Conservation (phyloP, 2,888 invertebrate species). For the Tribolium freemani region DNA sequence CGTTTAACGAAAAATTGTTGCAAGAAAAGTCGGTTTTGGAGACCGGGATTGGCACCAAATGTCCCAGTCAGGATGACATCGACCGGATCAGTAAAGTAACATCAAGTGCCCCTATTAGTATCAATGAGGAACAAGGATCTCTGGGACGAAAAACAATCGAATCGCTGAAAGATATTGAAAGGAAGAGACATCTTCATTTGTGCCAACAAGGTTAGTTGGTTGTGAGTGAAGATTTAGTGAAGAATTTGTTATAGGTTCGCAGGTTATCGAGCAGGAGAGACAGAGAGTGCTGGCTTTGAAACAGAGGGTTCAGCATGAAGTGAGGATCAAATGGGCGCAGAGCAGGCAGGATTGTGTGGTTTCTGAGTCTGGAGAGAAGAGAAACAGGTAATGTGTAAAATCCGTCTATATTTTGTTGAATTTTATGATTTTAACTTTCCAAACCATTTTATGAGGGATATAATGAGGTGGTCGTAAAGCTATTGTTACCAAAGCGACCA, state of each 20-base stretch:
- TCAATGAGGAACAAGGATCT: constrained; percentile 77
- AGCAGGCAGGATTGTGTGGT: constrained; percentile 75
- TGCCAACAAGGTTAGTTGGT: constrained; percentile 84
- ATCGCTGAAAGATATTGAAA: constrained; percentile 90
- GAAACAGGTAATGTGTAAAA: constrained; percentile 61
- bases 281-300: constrained; percentile 89
- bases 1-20: constrained; percentile 66
- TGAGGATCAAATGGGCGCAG: constrained; percentile 88
- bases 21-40: constrained; percentile 66
- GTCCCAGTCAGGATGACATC: constrained; percentile 87
- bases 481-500: too few species aligned
- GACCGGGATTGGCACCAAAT: constrained; percentile 61
- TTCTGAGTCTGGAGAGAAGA: constrained; percentile 60
- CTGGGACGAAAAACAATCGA: constrained; percentile 85
- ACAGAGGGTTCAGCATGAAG: constrained; percentile 89
- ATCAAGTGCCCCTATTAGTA: constrained; percentile 82
- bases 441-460: too few species aligned
- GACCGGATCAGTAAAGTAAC: constrained; percentile 92
- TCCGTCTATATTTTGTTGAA: too few species aligned
- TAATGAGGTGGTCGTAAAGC: too few species aligned
- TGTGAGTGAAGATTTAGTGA: neutral
- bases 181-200: constrained; percentile 87
- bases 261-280: constrained; percentile 92
- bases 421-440: too few species aligned
- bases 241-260: constrained; percentile 76